A percentile compares a stretch with the other conserved stretches of the same genome.
Conservation (phyloP, 1,140 invertebrate species). For the fruit fly (Drosophila melanogaster) region DNA sequence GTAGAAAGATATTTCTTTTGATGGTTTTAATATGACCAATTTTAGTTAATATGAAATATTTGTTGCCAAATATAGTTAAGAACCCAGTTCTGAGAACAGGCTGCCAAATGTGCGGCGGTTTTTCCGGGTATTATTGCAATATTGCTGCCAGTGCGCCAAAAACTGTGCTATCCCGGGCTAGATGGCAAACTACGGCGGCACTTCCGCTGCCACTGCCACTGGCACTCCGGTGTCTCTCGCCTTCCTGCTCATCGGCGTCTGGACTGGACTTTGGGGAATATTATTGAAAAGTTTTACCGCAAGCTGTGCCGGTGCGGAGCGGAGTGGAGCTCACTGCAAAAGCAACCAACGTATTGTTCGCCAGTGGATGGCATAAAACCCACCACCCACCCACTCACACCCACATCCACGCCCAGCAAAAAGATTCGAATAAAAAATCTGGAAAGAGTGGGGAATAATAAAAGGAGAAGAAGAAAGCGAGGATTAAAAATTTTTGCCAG, state of each 20-base stretch:
- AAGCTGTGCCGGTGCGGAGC: conserved; percentile 65
- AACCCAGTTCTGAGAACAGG: conserved; percentile 19
- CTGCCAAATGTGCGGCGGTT: conserved; percentile 15
- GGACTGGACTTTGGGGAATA: conserved; percentile 80
- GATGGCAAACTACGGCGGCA: conserved; percentile 70
- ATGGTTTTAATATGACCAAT: too few species aligned
- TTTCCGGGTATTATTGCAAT: conserved; percentile 62
- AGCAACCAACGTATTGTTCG: conserved; percentile 75
- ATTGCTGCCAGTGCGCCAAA: conserved; percentile 66
- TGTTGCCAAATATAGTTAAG: neutral
- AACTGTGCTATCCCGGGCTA: conserved; percentile 55
- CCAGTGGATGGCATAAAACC: neutral
- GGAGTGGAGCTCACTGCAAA: conserved; percentile 52
- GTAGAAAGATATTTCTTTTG: too few species aligned
- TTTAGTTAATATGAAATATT: too few species aligned
- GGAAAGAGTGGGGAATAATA: conserved; percentile 36
- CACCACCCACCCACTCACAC: neutral
- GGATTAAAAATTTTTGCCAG: conserved; percentile 61
- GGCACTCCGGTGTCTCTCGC: conserved; percentile 28
- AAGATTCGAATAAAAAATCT: conserved; percentile 46
- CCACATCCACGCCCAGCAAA: conserved; percentile 22
- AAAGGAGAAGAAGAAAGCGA: conserved; percentile 34
- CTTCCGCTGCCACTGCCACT: conserved; percentile 48
- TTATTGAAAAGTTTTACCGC: conserved; percentile 81
- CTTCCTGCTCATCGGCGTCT: conserved; percentile 40